Evolutionary conservation across 2,888 invertebrate genomes (phyloP).

Genomic region (Timema podura): DNA sequence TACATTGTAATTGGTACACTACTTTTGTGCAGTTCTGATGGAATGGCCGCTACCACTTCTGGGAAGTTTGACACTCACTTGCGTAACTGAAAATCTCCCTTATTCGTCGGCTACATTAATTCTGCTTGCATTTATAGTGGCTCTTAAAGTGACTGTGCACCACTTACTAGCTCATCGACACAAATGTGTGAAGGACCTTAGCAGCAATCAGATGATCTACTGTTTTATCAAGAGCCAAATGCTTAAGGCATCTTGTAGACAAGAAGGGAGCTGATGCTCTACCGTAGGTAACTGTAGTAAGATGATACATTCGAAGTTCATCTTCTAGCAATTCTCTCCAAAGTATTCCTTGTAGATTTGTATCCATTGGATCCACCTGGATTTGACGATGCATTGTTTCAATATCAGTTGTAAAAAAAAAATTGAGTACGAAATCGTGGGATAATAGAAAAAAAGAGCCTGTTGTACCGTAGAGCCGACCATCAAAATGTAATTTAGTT

Average conservation of each 20-base stretch:
- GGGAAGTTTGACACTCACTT: neutral
- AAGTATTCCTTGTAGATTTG: slow-evolving; percentile 8
- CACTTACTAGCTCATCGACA: neutral
- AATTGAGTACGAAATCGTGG: neutral
- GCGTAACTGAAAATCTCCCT: neutral
- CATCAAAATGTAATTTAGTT: neutral
- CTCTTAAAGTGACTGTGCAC: neutral
- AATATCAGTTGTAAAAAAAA: neutral
- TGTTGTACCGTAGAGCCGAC: neutral
- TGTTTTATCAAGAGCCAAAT: neutral
- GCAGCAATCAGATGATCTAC: neutral
- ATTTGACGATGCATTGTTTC: slow-evolving; percentile 10
- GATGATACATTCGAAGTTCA: neutral
- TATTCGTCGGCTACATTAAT: neutral
- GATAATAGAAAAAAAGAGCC: neutral
- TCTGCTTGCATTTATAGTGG: neutral
- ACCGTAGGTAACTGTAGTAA: slow-evolving; percentile 12
- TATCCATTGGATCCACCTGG: neutral
- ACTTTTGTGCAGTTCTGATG: neutral
- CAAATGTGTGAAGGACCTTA: neutral
- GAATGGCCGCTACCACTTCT: neutral
- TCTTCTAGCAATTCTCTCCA: neutral
- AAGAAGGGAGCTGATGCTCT: slow-evolving; percentile 7
- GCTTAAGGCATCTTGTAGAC: neutral
- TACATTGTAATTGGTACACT: too few species aligned